A percentile compares a stretch with the other conserved stretches of the same genome.
Conservation (phyloP, 2,797 vertebrate species). For the Sebastes diaconus region DNA sequence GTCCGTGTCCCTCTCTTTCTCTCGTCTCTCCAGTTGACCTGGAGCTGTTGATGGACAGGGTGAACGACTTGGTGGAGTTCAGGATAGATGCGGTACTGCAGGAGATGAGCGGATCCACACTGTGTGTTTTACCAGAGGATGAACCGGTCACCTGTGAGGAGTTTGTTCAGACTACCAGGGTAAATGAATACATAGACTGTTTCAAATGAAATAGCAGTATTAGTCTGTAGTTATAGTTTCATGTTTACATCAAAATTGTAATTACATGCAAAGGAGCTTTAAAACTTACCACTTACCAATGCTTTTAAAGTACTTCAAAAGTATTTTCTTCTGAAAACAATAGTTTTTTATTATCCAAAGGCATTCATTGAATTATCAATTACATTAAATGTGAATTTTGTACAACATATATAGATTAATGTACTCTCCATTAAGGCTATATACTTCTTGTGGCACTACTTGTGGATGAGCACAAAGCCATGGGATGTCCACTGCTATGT, state of each 20-base stretch:
- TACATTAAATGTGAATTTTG: neutral
- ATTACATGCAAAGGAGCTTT: neutral
- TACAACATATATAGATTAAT: neutral
- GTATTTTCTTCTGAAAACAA: neutral
- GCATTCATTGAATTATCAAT: neutral
- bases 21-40: constrained; percentile 80
- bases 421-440: neutral
- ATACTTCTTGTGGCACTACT: neutral
- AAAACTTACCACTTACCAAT: neutral
- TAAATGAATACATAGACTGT: constrained; percentile 50
- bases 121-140: constrained; percentile 89
- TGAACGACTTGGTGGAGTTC: constrained; percentile 91
- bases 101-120: constrained; percentile 84
- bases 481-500: neutral
- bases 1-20: neutral
- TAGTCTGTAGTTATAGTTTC: neutral
- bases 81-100: constrained; percentile 89
- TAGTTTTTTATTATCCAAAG: neutral
- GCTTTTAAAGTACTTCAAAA: neutral
- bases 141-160: constrained; percentile 88
- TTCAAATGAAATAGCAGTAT: neutral
- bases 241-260: neutral
- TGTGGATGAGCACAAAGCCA: neutral
- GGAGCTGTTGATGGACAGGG: constrained; percentile 88
- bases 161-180: constrained; percentile 91